Percentiles rank a stretch among this genome's conserved stretches.
Evolutionary conservation across 1,140 invertebrate species (phyloP).

Genomic region (Luehdorfia chinensis): DNA sequence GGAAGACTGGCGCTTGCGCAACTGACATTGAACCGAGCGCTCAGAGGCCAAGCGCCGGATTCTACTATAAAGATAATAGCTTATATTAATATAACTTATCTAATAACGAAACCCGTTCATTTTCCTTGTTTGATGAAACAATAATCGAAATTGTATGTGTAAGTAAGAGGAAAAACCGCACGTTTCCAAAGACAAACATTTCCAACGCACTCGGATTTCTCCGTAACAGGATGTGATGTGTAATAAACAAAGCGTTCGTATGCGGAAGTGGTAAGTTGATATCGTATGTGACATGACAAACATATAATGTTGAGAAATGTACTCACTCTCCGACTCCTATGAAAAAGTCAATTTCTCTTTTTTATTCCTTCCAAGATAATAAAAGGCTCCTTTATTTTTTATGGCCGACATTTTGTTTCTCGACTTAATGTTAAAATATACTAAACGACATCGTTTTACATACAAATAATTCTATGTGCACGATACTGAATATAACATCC

Average conservation of each 20-base stretch:
- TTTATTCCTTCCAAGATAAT: too few relatives aligned
- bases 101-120: conserved; percentile 7
- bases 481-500: too few relatives aligned
- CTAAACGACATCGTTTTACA: too few relatives aligned
- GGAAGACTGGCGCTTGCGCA: conserved; percentile 71
- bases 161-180: conserved; percentile 30
- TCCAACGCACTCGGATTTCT: conserved; percentile 30
- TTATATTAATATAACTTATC: conserved; percentile 15
- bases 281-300: conserved; percentile 26
- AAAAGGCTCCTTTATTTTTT: too few relatives aligned
- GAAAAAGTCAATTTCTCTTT: too few relatives aligned
- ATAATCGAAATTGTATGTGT: conserved; percentile 16
- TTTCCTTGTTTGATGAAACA: conserved; percentile 22
- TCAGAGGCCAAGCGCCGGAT: conserved; percentile 58
- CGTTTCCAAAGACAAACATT: conserved; percentile 18
- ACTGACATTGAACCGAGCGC: conserved; percentile 70
- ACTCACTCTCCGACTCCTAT: conserved; percentile 1
- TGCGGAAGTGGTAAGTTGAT: conserved; percentile 25
- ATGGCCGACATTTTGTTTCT: too few relatives aligned
- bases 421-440: too few relatives aligned
- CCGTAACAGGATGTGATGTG: conserved; percentile 36
- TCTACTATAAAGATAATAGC: conserved; percentile 32
- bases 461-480: too few relatives aligned
- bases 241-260: conserved; percentile 28
- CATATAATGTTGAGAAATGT: conserved; percentile 23